Evolutionary conservation across 1,140 invertebrate species (phyloP), one percentile per base, ranked within the genome.

Genomic region (Artemia franciscana): DNA sequence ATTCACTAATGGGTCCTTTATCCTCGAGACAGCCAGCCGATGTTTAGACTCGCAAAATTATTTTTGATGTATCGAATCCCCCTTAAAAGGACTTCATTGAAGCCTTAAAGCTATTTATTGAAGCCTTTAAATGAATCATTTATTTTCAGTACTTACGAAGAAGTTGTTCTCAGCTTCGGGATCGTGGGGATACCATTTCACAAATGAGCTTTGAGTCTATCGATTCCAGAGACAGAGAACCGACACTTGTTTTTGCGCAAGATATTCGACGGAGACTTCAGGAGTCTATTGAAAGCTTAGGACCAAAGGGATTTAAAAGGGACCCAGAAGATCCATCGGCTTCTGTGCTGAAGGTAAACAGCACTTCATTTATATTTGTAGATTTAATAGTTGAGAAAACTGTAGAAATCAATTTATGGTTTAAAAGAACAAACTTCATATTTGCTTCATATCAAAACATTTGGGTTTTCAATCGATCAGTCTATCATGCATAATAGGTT

Each of bases 241-340:
- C 85, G 39, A 77, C 86, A 62, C 84, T 86, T 64, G 82, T 91
- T 65, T 84, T 87, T 59, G 91, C 93, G 57, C 87, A 88, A 27
- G 93, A 98, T 70, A 92, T 98, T 67, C 79, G 91, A 60, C 78
- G 87, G 27, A 77, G 91, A 58, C 78, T 96, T 23, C 88, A 84
- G 1, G 89, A 93, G 78, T 90, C 87, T 69, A 77, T 91, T 64
- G 39, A 51, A 18, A 79, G 82, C 70, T 78, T 84, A 66, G 80
- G 88, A 68, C 81, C 82, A 68, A 81, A 86, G 71, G 78, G 84
- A 58, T 94, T 95, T 73, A 80, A 81, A 69, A 81, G 90, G 67
- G 91, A 95, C 76, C 91, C 91, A 0, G 89, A 95, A 70, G 94
- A 98, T 75, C 93, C 94, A 0, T 97, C 92, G n/a, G 93, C 94